Conservation (phyloP, 2,888 invertebrate species). For the Philereme vetulata region DNA sequence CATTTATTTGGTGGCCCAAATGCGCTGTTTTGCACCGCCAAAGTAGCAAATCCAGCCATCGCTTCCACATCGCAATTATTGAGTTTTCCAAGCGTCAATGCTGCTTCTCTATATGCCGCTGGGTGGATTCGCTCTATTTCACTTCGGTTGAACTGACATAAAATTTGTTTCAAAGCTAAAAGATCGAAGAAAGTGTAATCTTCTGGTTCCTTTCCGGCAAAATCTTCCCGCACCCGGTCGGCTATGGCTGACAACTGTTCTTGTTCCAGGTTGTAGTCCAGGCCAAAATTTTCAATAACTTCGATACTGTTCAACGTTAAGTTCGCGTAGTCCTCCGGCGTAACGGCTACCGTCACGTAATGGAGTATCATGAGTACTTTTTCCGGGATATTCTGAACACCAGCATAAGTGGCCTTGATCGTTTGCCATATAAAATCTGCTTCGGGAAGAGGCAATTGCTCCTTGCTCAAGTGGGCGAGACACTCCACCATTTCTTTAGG, state of each 20-base stretch:
- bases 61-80: conserved; percentile 70
- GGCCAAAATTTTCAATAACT: conserved; percentile 81
- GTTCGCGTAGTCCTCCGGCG: conserved; percentile 75
- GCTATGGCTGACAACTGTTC: conserved; percentile 76
- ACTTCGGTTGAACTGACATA: conserved; percentile 82
- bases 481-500: conserved; percentile 65
- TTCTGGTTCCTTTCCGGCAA: conserved; percentile 79
- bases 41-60: conserved; percentile 69
- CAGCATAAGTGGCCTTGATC: conserved; percentile 58
- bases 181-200: conserved; percentile 84
- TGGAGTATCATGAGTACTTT: conserved; percentile 65
- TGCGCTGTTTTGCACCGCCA: conserved; percentile 68
- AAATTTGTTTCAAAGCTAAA: conserved; percentile 76
- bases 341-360: conserved; percentile 76
- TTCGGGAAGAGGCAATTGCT: conserved; percentile 51
- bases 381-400: conserved; percentile 69
- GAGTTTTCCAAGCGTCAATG: conserved; percentile 70
- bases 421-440: conserved; percentile 68
- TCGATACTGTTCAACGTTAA: conserved; percentile 80
- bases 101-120: conserved; percentile 78
- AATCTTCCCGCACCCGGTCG: conserved; percentile 76
- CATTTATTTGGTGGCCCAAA: conserved; percentile 73
- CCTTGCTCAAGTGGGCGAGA: conserved; percentile 62
- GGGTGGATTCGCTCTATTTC: conserved; percentile 81
- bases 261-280: conserved; percentile 67